Evolutionary conservation across 35 echinoderm and acorn worm species (phyloP), one percentile per base, ranked within the genome.

Genomic region (Nesometra sesokonis): DNA sequence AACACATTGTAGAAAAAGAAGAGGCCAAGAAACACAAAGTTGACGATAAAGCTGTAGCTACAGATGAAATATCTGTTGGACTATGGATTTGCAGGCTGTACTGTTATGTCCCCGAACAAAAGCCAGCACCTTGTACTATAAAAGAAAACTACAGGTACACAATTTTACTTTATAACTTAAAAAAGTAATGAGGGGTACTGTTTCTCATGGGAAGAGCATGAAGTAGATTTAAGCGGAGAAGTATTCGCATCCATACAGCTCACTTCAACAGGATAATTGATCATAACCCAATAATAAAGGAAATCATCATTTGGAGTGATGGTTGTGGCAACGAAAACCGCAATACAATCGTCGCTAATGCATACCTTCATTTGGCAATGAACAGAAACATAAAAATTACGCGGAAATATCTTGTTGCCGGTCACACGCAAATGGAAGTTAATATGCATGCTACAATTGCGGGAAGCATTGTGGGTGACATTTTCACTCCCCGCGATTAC

Each of bases 391-490:
- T 88, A 5, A 88, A 47, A 17, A 82, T 81, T 21, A 32, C n/a
- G 0, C 79, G 43, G 19, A 88, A 88, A 36, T 82, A 32, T 40
- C 30, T 88, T 5, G 87, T 89, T 27, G 87, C 87, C 5, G 87
- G 87, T 5, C 87, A 88, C 78, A 88, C 87, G 4, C 87, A 89
- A 34, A 89, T 89, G 81, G 87, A 89, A 34, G 78, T 57, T 83
- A 36, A 21, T 32, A 89, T 89, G 87, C 87, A 89, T 34, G 78
- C 57, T 27, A 83, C 80, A 7, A 89, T 89, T 35, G 80, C 82
- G 43, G 2, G 81, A 13, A 89, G 77, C 21, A 46, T 89, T 29
- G 80, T 89, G 0, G 35, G 31, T 23, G 80, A 89, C 33, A 77
- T 89, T 21, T 83, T 89, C 31, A 67, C 52, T 27, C 35, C 79